phyloP scores from a whole-genome alignment of 2,797 vertebrate genomes.

The Sebastes cheni region DNA sequence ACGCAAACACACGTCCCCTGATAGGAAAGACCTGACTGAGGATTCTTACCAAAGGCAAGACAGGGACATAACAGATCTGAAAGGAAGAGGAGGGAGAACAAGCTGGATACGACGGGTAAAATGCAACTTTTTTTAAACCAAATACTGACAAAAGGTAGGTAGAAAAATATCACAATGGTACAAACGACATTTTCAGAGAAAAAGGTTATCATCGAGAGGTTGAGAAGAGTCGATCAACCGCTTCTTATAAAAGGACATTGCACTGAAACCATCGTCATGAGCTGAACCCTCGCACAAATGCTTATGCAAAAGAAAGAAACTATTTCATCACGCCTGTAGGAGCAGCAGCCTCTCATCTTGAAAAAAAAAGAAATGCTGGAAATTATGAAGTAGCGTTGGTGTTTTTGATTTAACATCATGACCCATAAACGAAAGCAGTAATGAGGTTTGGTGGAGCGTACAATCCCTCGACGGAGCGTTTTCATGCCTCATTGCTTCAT shows the following conservation, averaged over 20 bases:
- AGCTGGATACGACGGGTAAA: conserved; percentile 52
- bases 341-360: conserved; percentile 43
- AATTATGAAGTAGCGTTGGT: conserved; percentile 41
- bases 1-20: conserved; percentile 4
- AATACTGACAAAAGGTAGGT: conserved; percentile 80
- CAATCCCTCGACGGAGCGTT: conserved; percentile 29
- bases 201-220: conserved; percentile 61
- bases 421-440: conserved; percentile 35
- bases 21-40: conserved; percentile 66
- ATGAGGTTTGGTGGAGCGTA: conserved; percentile 18
- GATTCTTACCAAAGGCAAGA: conserved; percentile 51
- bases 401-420: conserved; percentile 15
- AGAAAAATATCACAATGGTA: conserved; percentile 80
- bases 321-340: conserved; percentile 31
- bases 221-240: conserved; percentile 54
- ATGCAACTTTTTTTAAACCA: conserved; percentile 65
- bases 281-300: conserved; percentile 51
- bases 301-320: conserved; percentile 24
- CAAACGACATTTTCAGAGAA: conserved; percentile 68
- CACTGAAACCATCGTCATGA: conserved; percentile 61
- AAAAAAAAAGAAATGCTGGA: conserved; percentile 11
- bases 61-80: conserved; percentile 33
- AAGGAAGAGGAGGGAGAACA: conserved; percentile 1
- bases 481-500: conserved; percentile 5
- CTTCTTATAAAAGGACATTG: conserved; percentile 70